phyloP scores from a whole-genome alignment of 53 echinoderm and acorn worm genomes.

The Pentamera pediparva region DNA sequence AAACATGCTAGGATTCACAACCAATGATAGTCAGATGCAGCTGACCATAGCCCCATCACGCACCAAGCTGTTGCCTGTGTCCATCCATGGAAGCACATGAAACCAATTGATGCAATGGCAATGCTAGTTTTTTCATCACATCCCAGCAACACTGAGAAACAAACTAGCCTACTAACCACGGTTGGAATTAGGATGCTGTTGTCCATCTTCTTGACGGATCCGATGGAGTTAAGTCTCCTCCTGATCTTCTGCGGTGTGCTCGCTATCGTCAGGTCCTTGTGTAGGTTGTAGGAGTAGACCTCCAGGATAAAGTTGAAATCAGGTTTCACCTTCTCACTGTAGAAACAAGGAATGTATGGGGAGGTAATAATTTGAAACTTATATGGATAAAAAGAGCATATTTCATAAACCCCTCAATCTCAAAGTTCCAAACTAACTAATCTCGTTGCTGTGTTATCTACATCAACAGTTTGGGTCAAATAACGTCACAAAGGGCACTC shows the following conservation, averaged over 20 bases:
- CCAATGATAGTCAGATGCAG: too few species aligned
- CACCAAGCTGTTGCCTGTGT: too few species aligned
- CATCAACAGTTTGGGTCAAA: too few species aligned
- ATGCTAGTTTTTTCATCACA: too few species aligned
- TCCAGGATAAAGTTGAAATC: conserved; percentile 75
- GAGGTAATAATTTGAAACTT: neutral
- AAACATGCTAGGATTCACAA: too few species aligned
- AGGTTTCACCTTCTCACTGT: conserved; percentile 73
- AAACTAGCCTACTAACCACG: conserved; percentile 31
- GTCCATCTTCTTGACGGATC: conserved; percentile 56
- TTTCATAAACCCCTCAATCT: neutral
- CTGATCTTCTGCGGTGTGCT: conserved; percentile 95
- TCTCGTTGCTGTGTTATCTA: too few species aligned
- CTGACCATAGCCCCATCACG: too few species aligned
- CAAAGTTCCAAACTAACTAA: neutral
- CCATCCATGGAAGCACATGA: too few species aligned
- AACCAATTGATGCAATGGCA: too few species aligned
- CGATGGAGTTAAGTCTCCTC: conserved; percentile 76
- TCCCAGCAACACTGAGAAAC: too few species aligned
- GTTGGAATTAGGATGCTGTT: conserved; percentile 26
- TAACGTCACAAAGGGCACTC: too few species aligned
- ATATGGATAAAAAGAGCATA: neutral
- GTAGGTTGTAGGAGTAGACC: conserved; percentile 96
- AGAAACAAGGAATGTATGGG: neutral
- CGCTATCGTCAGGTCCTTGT: conserved; percentile 98